Conservation (phyloP, 2,888 invertebrate genomes). For the Drosophila siamana region DNA sequence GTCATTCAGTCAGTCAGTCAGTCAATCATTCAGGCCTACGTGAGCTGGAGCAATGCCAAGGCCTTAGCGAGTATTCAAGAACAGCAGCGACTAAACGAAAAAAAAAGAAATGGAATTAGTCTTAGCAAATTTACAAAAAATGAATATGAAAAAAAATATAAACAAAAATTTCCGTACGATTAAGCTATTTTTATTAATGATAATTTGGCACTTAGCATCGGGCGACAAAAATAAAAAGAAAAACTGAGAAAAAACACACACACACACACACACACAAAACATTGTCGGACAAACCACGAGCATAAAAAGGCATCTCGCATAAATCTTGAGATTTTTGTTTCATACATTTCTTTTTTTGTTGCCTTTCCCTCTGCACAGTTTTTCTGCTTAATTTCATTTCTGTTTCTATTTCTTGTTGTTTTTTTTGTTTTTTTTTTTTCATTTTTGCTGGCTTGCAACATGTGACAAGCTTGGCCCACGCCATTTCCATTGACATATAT, state of each 20-base stretch:
- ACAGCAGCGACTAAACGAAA: conserved; percentile 20
- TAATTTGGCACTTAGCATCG: conserved; percentile 76
- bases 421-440: conserved; percentile 15
- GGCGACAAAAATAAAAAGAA: conserved; percentile 50
- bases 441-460: conserved; percentile 50
- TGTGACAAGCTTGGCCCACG: conserved; percentile 54
- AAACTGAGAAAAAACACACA: conserved; percentile 1
- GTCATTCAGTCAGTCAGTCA: conserved; percentile 5
- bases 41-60: conserved; percentile 80
- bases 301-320: conserved; percentile 57
- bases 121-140: conserved; percentile 46
- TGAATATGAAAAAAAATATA: conserved; percentile 37
- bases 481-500: conserved; percentile 43
- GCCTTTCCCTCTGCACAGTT: conserved; percentile 4
- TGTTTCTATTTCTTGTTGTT: conserved; percentile 8
- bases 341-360: not conserved
- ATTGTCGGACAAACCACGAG: conserved; percentile 40
- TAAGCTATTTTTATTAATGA: conserved; percentile 79
- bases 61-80: conserved; percentile 52
- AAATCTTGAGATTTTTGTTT: conserved; percentile 59
- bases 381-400: conserved; percentile 15
- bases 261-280: too few relatives aligned
- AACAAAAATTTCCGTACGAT: conserved; percentile 63
- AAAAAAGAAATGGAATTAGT: conserved; percentile 22
- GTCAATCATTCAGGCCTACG: conserved; percentile 50